Conservation (phyloP, 2,888 invertebrate species). For the Drosophila neotestacea region DNA sequence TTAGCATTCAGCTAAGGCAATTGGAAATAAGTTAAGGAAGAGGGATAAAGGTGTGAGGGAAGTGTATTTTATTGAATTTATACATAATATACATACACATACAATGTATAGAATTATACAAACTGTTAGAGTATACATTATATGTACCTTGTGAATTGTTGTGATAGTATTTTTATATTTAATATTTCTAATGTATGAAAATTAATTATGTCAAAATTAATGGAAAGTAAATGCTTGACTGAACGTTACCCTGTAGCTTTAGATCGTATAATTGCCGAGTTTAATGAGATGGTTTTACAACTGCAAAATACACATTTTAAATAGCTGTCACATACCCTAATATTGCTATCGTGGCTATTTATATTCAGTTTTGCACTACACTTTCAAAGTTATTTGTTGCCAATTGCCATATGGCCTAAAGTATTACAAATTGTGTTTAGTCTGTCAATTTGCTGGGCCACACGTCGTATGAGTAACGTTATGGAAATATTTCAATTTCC, state of each 20-base stretch:
- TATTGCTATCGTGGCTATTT: not conserved
- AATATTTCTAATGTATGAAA: constrained; percentile 15
- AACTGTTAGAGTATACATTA: too few species aligned
- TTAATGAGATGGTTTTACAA: too few species aligned
- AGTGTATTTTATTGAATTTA: constrained; percentile 6
- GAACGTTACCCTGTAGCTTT: too few species aligned
- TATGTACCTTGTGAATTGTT: not conserved
- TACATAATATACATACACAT: constrained; percentile 12
- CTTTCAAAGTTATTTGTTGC: constrained; percentile 33
- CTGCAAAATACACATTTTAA: too few species aligned
- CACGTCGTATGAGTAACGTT: constrained; percentile 45
- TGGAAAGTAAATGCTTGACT: too few species aligned
- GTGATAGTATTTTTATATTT: constrained; percentile 13
- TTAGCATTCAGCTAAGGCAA: constrained; percentile 66
- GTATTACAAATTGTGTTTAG: constrained; percentile 18
- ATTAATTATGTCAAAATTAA: not conserved
- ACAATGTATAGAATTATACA: not conserved
- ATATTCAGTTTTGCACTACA: not conserved
- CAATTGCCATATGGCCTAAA: constrained; percentile 23
- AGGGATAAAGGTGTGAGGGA: not conserved
- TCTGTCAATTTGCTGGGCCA: constrained; percentile 26
- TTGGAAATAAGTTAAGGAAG: constrained; percentile 13
- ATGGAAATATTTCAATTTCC: constrained; percentile 12
- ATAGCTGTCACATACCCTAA: not conserved
- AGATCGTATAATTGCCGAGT: too few species aligned